Conservation (phyloP, 2,888 invertebrate species). For the Eumacrocentrus americanus region DNA sequence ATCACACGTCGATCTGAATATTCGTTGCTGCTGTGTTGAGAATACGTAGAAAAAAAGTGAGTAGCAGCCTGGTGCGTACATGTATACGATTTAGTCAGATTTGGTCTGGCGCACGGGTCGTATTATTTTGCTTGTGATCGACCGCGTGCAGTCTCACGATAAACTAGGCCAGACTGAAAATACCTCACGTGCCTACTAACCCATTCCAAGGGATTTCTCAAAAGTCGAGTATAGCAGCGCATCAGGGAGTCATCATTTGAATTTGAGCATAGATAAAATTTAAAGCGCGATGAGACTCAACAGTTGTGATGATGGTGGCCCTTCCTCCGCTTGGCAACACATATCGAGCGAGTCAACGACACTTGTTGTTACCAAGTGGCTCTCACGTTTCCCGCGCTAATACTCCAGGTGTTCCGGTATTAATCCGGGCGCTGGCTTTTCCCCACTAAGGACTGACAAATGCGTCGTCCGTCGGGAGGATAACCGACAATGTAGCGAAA, state of each 20-base stretch:
- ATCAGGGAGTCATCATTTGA: not conserved
- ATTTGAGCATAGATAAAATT: constrained; percentile 3
- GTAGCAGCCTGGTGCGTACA: constrained; percentile 23
- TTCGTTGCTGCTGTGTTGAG: too few species aligned
- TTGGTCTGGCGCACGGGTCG: constrained; percentile 25
- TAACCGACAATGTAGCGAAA: not conserved
- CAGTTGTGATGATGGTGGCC: constrained; percentile 5
- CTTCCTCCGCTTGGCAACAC: constrained; percentile 15
- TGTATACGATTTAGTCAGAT: constrained; percentile 26
- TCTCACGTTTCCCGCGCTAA: constrained; percentile 23
- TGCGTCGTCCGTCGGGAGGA: too few species aligned
- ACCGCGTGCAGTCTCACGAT: constrained; percentile 28
- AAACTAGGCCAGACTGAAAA: constrained; percentile 32
- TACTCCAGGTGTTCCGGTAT: constrained; percentile 27
- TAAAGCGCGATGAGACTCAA: not conserved
- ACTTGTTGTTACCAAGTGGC: constrained; percentile 31
- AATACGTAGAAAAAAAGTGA: too few species aligned
- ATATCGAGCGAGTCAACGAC: constrained; percentile 22
- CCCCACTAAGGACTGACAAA: constrained; percentile 1
- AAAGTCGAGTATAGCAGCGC: too few species aligned
- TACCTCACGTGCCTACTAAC: constrained; percentile 27
- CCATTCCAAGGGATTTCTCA: constrained; percentile 23
- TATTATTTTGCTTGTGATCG: constrained; percentile 18
- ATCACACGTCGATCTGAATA: too few species aligned
- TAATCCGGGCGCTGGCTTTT: constrained; percentile 12